These are phyloP conservation scores for Gulo gulo DNA, from an alignment of 2,113 vertebrate species.

Conservation along the genomic window DNA sequence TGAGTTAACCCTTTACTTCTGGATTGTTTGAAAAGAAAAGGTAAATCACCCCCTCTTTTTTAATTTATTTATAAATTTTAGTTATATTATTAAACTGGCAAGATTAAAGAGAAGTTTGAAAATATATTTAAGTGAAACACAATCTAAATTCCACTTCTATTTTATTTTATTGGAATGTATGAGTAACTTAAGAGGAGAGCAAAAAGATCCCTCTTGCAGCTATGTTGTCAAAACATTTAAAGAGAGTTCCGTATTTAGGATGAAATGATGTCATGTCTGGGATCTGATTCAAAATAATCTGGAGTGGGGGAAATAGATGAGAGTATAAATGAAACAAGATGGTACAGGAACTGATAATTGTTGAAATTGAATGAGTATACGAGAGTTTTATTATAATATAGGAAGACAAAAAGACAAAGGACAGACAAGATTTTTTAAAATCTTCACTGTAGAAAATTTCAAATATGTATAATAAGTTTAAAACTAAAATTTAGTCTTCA, in stretches of 20 bases:
- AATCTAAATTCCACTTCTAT: slow-evolving; percentile 5
- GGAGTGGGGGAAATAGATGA: background rate
- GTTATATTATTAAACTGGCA: background rate
- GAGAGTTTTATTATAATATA: background rate
- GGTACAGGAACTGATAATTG: background rate
- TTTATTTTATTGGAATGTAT: slow-evolving; percentile 23
- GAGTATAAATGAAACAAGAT: background rate
- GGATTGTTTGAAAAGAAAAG: background rate
- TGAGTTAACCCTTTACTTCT: background rate
- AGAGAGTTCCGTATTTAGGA: slow-evolving; percentile 23
- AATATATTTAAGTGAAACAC: background rate
- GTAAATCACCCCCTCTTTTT: background rate
- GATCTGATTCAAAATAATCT: slow-evolving; percentile 33
- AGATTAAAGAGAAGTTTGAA: background rate
- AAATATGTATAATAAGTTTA: background rate
- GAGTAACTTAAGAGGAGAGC: background rate
- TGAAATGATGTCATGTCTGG: slow-evolving; percentile 52
- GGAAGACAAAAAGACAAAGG: background rate
- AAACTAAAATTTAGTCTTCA: slow-evolving; percentile 9
- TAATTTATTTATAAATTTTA: background rate
- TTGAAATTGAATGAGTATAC: background rate
- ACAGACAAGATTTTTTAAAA: background rate
- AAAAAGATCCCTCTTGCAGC: slow-evolving; percentile 5
- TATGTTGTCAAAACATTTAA: slow-evolving; percentile 34
- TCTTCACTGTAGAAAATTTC: background rate